phyloP scores from a whole-genome alignment of 2,888 invertebrate species.

The Meteorus cinctellus region DNA sequence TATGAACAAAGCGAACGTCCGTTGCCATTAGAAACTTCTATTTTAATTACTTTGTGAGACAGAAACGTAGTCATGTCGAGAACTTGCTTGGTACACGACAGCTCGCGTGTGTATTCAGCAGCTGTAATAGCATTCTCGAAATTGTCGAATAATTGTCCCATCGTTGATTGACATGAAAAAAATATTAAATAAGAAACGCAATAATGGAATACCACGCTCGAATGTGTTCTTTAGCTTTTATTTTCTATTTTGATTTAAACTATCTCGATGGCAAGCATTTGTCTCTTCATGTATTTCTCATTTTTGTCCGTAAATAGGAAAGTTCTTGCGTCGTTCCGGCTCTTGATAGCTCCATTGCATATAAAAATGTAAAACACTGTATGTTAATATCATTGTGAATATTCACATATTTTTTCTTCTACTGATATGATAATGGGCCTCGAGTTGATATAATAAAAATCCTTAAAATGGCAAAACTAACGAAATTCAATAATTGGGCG shows the following conservation, averaged over 20 bases:
- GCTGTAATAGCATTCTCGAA: not conserved
- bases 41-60: slow-evolving; percentile 37
- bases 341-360: not conserved
- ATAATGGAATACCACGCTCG: not conserved
- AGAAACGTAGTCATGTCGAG: slow-evolving; percentile 25
- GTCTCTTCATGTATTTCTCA: no score
- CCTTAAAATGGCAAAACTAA: not conserved
- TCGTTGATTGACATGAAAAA: not conserved
- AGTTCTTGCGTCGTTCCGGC: not conserved
- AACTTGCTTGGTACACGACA: not conserved
- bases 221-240: not conserved
- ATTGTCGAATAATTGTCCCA: not conserved
- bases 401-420: not conserved
- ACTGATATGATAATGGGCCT: not conserved
- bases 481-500: not conserved
- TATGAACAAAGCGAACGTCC: slow-evolving; percentile 22
- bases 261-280: no score
- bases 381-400: not conserved
- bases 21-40: slow-evolving; percentile 35
- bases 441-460: not conserved
- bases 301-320: not conserved
- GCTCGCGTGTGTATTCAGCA: slow-evolving; percentile 7
- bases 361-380: not conserved
- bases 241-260: no score
- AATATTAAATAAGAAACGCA: not conserved